Base-by-base conservation (phyloP, 2,113 vertebrate species). In the Actinemys pallida region DNA sequence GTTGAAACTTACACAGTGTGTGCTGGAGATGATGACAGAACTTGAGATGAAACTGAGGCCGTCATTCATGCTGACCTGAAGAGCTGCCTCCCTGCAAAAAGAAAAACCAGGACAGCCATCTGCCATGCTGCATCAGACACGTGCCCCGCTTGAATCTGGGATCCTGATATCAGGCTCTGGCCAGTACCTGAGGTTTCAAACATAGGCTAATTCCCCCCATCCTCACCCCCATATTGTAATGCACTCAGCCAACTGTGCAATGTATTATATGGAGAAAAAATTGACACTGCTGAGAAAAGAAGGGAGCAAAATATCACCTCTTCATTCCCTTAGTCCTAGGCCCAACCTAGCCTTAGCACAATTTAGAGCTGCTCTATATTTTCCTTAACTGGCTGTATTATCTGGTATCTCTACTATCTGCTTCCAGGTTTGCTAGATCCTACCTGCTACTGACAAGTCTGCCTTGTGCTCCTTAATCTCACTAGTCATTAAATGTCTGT, bases 1-100 rank as follows among this genome's bases (percentile, higher is more conserved):
- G 3, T 2, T 20, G 0, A 3, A 5, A 98, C 99, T 99, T 98
- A 99, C 99, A 87, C 99, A 99, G 97, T 99, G 98, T 2, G 99
- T 99, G 91, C 99, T 99, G 94, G 99, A 99, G 96, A 99, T 99
- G 96, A 99, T 99, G 97, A 99, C 99, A 0, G 99, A 99, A 72
- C 99, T 99, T 81, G 99, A 99, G 98, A 99, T 99, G 98, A 99
- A 99, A 93, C 99, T 99, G 89, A 99, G 98, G 2, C 99, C 99
- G 25, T 99, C 99, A 0, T 99, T 99, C 99, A 99, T 99, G 90
- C 99, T 99, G 98, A 99, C 99, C 47, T 99, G 99, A 57, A 99
- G 99, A 49, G 99, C 99, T 8, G 99, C 99, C 95, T 98, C 98
- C 98, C 98, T 99, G 97, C 7, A 96, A 97, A 14, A 52, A 94